Evolutionary conservation across 1,140 invertebrate species (phyloP).

Genomic region (Sitophilus oryzae): DNA sequence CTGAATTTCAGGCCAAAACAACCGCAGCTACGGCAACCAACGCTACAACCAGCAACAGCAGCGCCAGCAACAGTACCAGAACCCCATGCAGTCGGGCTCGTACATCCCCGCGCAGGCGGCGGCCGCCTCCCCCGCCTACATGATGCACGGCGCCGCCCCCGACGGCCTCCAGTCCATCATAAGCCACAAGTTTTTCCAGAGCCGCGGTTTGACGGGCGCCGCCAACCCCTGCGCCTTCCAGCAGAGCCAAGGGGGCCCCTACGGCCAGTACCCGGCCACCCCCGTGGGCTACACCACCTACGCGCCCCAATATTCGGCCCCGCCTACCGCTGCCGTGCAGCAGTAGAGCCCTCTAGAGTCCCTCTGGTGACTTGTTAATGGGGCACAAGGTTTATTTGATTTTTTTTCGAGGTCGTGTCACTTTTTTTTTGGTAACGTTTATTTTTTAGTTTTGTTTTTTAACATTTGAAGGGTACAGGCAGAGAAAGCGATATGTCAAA

Average conservation of each 20-base stretch:
- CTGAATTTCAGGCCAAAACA: constrained; percentile 41
- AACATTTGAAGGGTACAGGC: too few relatives aligned
- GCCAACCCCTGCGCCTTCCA: constrained; percentile 55
- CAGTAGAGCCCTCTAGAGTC: constrained; percentile 31
- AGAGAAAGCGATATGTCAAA: too few relatives aligned
- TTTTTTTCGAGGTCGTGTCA: constrained; percentile 8
- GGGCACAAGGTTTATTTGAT: neutral
- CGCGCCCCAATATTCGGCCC: constrained; percentile 48
- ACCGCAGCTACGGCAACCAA: constrained; percentile 38
- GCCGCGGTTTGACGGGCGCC: constrained; percentile 48
- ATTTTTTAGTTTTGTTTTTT: neutral
- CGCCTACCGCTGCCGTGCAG: constrained; percentile 41
- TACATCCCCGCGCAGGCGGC: constrained; percentile 47
- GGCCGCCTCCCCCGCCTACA: constrained; percentile 47
- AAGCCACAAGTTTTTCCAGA: constrained; percentile 60
- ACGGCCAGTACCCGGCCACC: constrained; percentile 41
- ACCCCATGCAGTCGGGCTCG: constrained; percentile 40
- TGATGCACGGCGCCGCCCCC: constrained; percentile 45
- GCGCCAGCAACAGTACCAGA: constrained; percentile 40
- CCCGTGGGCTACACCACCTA: constrained; percentile 40
- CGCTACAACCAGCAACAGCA: constrained; percentile 41
- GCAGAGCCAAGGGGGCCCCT: constrained; percentile 49
- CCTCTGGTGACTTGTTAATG: constrained; percentile 1
- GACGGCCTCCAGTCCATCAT: constrained; percentile 53
- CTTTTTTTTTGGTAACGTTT: neutral